Percentiles rank a stretch among this genome's conserved stretches.
Evolutionary conservation across 2,797 vertebrate genomes (phyloP).

Genomic region (Liparis tanakae): DNA sequence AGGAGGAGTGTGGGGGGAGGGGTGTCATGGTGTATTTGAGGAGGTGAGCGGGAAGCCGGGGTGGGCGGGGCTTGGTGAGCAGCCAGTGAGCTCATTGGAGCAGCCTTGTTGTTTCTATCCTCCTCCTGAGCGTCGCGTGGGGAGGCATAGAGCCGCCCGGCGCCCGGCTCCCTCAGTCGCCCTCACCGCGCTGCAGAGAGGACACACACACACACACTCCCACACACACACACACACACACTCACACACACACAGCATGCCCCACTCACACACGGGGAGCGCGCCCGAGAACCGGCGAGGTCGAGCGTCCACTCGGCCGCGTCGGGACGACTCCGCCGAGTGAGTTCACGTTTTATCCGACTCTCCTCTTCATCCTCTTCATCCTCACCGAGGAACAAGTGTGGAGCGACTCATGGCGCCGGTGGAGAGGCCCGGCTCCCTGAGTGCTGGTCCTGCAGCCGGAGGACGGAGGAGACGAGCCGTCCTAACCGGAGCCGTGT

Average conservation of each 20-base stretch:
- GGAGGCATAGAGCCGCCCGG: constrained; percentile 86
- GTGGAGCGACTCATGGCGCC: not conserved
- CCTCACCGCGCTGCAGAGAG: constrained; percentile 63
- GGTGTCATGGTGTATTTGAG: constrained; percentile 65
- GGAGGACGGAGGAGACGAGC: constrained; percentile 37
- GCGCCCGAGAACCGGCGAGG: not conserved
- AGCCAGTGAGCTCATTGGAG: constrained; percentile 99
- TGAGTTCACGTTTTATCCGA: constrained; percentile 32
- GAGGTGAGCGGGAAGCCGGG: constrained; percentile 87
- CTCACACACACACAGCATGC: constrained; percentile 13
- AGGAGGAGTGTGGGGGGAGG: constrained; percentile 56
- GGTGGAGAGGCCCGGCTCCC: too few species aligned
- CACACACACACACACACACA: constrained; percentile 13
- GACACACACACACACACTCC: constrained; percentile 46
- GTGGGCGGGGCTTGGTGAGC: constrained; percentile 88
- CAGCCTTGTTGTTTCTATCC: constrained; percentile 84
- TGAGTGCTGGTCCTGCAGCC: too few species aligned
- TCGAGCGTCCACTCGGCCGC: too few species aligned
- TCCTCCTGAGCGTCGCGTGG: constrained; percentile 88
- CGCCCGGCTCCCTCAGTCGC: constrained; percentile 72
- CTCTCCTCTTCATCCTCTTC: not conserved
- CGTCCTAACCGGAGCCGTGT: constrained; percentile 73
- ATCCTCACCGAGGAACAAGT: constrained; percentile 2
- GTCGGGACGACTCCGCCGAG: constrained; percentile 9
- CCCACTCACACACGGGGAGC: constrained; percentile 27